Evolutionary conservation across 2,113 vertebrate genomes (phyloP).

Genomic region (Pterocles orientalis): DNA sequence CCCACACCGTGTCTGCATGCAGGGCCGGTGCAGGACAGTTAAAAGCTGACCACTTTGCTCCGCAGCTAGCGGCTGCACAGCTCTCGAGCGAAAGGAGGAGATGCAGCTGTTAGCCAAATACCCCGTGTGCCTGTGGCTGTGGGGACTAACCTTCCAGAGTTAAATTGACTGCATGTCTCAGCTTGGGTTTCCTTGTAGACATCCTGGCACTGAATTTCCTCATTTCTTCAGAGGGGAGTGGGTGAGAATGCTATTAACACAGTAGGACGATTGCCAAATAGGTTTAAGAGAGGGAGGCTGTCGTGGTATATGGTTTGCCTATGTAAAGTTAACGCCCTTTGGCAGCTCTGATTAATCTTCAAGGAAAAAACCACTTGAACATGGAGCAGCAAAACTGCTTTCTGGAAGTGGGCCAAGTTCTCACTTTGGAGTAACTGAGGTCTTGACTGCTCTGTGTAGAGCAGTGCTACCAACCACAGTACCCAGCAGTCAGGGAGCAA

Average conservation of each 20-base stretch:
- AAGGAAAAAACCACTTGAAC: background rate
- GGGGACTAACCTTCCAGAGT: background rate
- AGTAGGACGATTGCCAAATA: background rate
- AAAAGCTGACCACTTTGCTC: background rate
- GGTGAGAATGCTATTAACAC: constrained; percentile 7
- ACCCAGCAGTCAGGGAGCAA: background rate
- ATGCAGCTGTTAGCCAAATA: background rate
- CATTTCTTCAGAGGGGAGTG: background rate
- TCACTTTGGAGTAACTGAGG: background rate
- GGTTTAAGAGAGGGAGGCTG: constrained; percentile 15
- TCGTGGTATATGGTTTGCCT: background rate
- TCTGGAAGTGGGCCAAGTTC: background rate
- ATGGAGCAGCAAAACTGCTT: background rate
- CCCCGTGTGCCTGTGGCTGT: background rate
- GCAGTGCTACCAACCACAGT: background rate
- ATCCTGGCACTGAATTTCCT: background rate
- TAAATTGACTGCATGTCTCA: background rate
- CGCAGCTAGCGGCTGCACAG: background rate
- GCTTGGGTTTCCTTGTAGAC: background rate
- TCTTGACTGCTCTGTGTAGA: background rate
- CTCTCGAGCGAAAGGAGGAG: background rate
- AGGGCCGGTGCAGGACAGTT: background rate
- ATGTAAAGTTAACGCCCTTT: constrained; percentile 22
- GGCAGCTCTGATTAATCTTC: constrained; percentile 44
- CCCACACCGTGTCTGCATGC: background rate